Evolutionary conservation across 2,797 vertebrate genomes (phyloP).

Genomic region (Catharus ustulatus): DNA sequence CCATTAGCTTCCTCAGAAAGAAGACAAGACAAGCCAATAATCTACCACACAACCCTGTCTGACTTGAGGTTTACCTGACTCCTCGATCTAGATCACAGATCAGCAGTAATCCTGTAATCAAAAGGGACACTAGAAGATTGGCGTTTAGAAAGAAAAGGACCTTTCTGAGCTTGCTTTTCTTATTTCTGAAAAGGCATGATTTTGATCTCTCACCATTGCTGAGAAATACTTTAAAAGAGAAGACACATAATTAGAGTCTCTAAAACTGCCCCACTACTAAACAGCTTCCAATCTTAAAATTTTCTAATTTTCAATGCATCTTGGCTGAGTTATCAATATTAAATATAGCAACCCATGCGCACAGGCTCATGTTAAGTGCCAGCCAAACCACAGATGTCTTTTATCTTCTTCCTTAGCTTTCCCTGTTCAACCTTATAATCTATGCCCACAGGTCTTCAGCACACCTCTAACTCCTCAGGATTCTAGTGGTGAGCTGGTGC

Average conservation of each 20-base stretch:
- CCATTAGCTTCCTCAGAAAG: not conserved
- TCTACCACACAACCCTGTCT: not conserved
- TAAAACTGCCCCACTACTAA: not conserved
- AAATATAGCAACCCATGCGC: not conserved
- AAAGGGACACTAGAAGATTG: not conserved
- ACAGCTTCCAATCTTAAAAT: not conserved
- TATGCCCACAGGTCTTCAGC: not conserved
- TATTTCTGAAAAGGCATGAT: not conserved
- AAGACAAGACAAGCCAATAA: not conserved
- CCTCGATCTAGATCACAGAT: not conserved
- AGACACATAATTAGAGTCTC: not conserved
- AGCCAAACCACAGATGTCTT: rapidly evolving
- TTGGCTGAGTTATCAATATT: not conserved
- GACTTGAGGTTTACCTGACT: not conserved
- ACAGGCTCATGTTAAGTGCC: not conserved
- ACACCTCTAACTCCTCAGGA: not conserved
- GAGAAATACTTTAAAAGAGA: not conserved
- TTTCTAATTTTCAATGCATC: not conserved
- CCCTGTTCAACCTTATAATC: not conserved
- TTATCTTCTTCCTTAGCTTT: not conserved
- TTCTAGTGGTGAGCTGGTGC: not conserved
- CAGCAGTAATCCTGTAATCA: not conserved
- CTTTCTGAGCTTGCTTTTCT: not conserved
- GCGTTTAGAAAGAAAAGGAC: not conserved
- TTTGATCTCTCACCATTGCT: not conserved